Conservation (phyloP, 1,140 invertebrate species). For the Sinonovacula constricta region DNA sequence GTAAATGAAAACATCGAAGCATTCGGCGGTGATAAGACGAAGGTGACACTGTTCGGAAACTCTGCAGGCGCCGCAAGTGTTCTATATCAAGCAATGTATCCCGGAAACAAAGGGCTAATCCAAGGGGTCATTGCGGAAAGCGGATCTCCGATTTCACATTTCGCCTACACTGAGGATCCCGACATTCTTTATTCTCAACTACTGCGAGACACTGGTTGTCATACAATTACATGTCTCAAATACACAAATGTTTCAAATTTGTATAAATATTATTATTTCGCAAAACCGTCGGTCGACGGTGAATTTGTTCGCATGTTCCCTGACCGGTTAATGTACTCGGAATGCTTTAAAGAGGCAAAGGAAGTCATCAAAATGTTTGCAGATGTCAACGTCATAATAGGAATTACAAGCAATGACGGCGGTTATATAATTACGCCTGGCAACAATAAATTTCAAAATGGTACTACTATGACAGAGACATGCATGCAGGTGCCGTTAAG, state of each 20-base stretch:
- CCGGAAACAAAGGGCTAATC: slow-evolving; percentile 36
- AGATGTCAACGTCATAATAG: too few relatives aligned
- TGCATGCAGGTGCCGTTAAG: too few relatives aligned
- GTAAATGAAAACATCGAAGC: slow-evolving; percentile 91
- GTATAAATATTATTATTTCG: neutral
- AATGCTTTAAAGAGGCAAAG: too few relatives aligned
- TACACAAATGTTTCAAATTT: slow-evolving; percentile 7
- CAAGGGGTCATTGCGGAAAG: slow-evolving; percentile 47
- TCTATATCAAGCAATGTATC: slow-evolving; percentile 84
- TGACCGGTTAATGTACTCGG: too few relatives aligned
- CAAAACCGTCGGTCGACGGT: neutral
- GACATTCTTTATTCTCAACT: too few relatives aligned
- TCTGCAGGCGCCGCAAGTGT: slow-evolving; percentile 95
- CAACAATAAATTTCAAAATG: too few relatives aligned
- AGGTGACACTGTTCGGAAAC: slow-evolving; percentile 96
- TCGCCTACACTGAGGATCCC: neutral
- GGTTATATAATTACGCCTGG: too few relatives aligned
- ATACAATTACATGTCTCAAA: neutral
- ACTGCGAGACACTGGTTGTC: neutral
- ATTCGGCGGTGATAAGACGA: slow-evolving; percentile 95
- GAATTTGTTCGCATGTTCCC: too few relatives aligned
- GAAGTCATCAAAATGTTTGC: too few relatives aligned
- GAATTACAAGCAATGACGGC: too few relatives aligned
- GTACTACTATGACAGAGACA: too few relatives aligned
- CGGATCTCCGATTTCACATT: slow-evolving; percentile 4